phyloP scores from a whole-genome alignment of 2,888 invertebrate genomes.

The Drosophila parthenogenetica region DNA sequence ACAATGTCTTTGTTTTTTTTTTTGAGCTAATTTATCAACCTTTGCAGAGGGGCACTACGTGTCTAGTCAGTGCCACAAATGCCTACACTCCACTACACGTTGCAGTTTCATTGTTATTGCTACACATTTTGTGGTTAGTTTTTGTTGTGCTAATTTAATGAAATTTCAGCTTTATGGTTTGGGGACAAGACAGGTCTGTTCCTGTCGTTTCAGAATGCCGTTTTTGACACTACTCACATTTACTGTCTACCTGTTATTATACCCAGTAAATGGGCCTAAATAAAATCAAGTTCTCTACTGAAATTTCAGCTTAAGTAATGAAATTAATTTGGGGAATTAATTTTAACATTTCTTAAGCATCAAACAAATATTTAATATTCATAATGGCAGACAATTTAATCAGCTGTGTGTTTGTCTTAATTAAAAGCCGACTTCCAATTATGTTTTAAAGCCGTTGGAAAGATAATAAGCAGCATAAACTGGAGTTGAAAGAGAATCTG shows the following conservation, averaged over 20 bases:
- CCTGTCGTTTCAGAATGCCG: conserved; percentile 4
- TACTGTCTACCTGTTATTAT: conserved; percentile 11
- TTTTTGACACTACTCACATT: conserved; percentile 42
- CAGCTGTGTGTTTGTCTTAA: neutral
- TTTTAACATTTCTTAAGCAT: neutral
- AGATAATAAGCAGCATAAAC: neutral
- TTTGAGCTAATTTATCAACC: conserved; percentile 62
- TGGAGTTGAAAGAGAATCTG: neutral
- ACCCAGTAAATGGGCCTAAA: neutral
- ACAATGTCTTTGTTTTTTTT: neutral
- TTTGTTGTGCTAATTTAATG: conserved; percentile 70
- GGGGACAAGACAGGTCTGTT: neutral
- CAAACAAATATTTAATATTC: conserved; percentile 3
- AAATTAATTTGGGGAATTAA: neutral
- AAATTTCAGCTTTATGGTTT: conserved; percentile 46
- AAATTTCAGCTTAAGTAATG: too few species aligned
- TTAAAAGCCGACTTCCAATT: neutral
- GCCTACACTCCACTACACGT: conserved; percentile 36
- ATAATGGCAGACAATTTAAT: neutral
- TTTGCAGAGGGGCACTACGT: conserved; percentile 49
- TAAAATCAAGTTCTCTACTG: neutral
- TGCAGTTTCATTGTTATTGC: conserved; percentile 45
- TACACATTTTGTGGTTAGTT: conserved; percentile 54
- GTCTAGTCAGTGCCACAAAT: conserved; percentile 49
- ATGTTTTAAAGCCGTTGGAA: neutral